Conservation (phyloP, 2,888 invertebrate genomes). For the Aromia moschata region DNA sequence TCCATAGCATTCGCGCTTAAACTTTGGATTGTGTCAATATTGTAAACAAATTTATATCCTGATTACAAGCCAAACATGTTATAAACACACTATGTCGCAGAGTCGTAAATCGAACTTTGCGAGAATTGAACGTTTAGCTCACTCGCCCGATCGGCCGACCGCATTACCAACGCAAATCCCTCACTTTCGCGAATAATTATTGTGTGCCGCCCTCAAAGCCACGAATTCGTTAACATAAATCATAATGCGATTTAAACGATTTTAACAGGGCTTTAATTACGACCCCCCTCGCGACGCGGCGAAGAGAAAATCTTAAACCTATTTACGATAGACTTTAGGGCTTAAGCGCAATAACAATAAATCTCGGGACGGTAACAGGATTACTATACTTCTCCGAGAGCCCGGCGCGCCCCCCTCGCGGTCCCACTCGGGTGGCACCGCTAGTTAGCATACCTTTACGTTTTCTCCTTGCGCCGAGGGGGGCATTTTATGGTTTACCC, state of each 20-base stretch:
- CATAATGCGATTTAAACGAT: conserved; percentile 21
- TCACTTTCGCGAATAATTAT: background rate
- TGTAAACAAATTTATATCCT: too few relatives aligned
- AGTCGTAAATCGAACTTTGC: too few relatives aligned
- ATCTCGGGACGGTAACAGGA: conserved; percentile 49
- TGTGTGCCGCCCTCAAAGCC: background rate
- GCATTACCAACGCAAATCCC: background rate
- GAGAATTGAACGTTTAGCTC: too few relatives aligned
- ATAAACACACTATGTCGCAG: too few relatives aligned
- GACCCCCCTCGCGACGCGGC: conserved; percentile 5
- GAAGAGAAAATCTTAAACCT: conserved; percentile 36
- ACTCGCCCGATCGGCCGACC: too few relatives aligned
- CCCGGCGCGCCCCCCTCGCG: conserved; percentile 41
- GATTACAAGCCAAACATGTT: too few relatives aligned
- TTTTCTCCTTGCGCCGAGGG: conserved; percentile 20
- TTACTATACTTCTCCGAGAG: conserved; percentile 43
- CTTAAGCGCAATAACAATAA: conserved; percentile 50
- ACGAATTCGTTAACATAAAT: conserved; percentile 12
- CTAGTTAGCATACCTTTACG: conserved; percentile 47
- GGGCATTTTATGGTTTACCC: conserved; percentile 35
- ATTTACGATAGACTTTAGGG: conserved; percentile 39
- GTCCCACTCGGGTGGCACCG: conserved; percentile 39
- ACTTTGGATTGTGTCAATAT: too few relatives aligned
- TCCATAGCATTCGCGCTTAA: too few relatives aligned
- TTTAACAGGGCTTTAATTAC: conserved; percentile 31